Conservation (phyloP, 2,797 vertebrate genomes). For the Neostethus bicornis region DNA sequence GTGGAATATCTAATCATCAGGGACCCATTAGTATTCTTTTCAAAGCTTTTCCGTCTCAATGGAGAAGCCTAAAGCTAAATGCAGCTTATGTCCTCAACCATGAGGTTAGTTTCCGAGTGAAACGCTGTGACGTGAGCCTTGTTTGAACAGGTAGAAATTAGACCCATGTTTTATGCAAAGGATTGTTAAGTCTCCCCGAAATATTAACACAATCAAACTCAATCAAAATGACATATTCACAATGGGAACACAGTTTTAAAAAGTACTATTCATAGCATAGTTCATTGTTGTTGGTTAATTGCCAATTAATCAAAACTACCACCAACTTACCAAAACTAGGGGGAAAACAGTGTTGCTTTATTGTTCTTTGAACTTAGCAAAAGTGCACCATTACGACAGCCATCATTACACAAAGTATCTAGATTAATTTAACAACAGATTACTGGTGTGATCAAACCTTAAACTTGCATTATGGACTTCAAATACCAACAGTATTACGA, state of each 20-base stretch:
- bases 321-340: not conserved
- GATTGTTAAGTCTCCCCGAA: not conserved
- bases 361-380: not conserved
- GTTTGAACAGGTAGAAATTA: not conserved
- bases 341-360: not conserved
- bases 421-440: not conserved
- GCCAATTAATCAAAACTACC: not conserved
- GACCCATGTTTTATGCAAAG: not conserved
- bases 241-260: not conserved
- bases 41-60: slow-evolving; percentile 5
- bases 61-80: slow-evolving; percentile 6
- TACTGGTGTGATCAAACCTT: not conserved
- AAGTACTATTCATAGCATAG: not conserved
- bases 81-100: not conserved
- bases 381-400: not conserved
- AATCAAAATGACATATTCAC: not conserved
- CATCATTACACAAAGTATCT: not conserved
- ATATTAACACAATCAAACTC: not conserved
- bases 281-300: not conserved
- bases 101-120: slow-evolving; percentile 13
- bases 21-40: slow-evolving; percentile 43
- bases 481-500: too few species aligned
- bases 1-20: slow-evolving; percentile 64
- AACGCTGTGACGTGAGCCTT: slow-evolving; percentile 15
- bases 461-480: too few species aligned